A percentile compares a stretch with the other conserved stretches of the same genome.
Conservation (phyloP, 2,113 vertebrate species). For the Aplodontia rufa region DNA sequence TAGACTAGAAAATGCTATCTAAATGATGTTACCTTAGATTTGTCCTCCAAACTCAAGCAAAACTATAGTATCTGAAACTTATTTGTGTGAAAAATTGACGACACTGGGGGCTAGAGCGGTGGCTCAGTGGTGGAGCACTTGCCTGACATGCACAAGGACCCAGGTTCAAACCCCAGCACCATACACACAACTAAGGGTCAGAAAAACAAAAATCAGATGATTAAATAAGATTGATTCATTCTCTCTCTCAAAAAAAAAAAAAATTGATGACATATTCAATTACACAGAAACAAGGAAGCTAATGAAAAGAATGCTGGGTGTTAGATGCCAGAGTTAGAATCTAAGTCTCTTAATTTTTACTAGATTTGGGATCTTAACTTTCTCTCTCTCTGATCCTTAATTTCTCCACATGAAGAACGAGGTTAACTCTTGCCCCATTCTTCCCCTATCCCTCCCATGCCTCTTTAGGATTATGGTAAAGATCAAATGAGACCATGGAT, state of each 20-base stretch:
- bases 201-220: too few species aligned
- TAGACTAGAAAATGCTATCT: conserved; percentile 6
- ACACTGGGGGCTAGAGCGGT: too few species aligned
- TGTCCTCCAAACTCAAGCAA: not conserved
- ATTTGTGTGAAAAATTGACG: not conserved
- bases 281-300: not conserved
- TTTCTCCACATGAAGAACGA: not conserved
- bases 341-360: not conserved
- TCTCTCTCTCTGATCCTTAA: not conserved
- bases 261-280: not conserved
- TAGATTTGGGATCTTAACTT: not conserved
- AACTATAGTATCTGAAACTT: not conserved
- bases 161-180: too few species aligned
- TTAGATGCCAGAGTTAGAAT: not conserved
- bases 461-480: not conserved
- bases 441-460: not conserved
- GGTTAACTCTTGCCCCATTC: not conserved
- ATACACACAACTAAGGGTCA: too few species aligned
- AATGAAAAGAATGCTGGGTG: not conserved
- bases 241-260: too few species aligned
- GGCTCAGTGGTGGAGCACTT: too few species aligned
- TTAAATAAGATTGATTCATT: too few species aligned
- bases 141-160: too few species aligned
- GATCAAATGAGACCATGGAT: not conserved
- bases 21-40: not conserved